Evolutionary conservation across 2,113 vertebrate species (phyloP), one percentile per base, ranked within the genome.

Genomic region (Hemibagrus wyckioides): DNA sequence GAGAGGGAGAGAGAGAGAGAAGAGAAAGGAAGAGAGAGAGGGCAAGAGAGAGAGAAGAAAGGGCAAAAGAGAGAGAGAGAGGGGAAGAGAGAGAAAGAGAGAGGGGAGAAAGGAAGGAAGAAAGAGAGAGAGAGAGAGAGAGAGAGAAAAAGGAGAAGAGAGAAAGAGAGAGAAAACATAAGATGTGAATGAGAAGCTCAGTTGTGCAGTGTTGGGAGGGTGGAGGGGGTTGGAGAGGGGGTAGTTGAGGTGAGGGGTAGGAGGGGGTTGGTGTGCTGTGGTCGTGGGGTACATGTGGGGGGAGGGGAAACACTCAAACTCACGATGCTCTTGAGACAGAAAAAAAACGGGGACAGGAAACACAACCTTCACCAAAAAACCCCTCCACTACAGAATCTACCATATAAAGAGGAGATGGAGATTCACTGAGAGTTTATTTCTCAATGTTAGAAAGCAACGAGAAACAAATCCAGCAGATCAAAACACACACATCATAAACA

Each of bases 201-300:
- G 92, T 94, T 95, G 92, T 94, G 94, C 94, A 92, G 93, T 92
- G 93, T 89, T 94, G 92, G 85, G n/a, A n/a, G 44, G 44, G 5
- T 7, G 44, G 44, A 48, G 44, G 44, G 44, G 44, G 93, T 89
- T 94, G 92, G 83, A 89, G 92, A 92, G 92, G 93, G 92, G 93
- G 93, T 92, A n/a, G n/a, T n/a, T n/a, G n/a, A n/a, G n/a, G n/a
- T n/a, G n/a, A n/a, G 44, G 44, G 44, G 93, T 89, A 94, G 92
- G 83, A 89, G 92, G 93, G 92, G 93, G 93, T 92, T 61, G 93
- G 91, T 92, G 93, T 92, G 93, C 92, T 93, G 93, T 93, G 91
- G 30, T 50, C 30, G 79, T 36, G 54, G 79, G 79, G 79, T 80
- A 30, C 30, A 80, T 57, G 89, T 91, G 94, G 94, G 94, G 90